These are phyloP conservation scores for Hypena proboscidalis DNA, from an alignment of 2,888 invertebrate genomes.

Conservation along the genomic window DNA sequence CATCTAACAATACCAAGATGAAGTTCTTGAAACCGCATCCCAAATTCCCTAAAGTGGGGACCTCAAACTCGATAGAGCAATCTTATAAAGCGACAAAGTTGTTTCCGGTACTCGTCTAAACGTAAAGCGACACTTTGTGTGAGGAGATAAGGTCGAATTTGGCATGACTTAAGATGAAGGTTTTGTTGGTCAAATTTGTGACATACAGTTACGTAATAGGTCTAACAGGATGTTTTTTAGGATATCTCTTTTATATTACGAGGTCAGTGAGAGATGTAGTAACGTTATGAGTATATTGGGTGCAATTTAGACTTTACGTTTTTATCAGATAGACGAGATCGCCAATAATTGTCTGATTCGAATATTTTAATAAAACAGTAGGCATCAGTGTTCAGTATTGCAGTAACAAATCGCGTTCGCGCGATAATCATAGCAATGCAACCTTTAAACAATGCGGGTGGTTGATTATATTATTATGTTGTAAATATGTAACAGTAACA, in stretches of 20 bases:
- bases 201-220: slow-evolving; percentile 34
- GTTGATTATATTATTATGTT: no score
- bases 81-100: slow-evolving; percentile 45
- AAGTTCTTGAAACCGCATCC: slow-evolving; percentile 45
- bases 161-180: slow-evolving; percentile 6
- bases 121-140: slow-evolving; percentile 1
- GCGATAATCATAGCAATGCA: no score
- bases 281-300: no score
- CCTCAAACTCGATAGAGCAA: slow-evolving; percentile 50
- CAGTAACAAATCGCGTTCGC: no score
- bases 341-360: no score
- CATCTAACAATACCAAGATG: slow-evolving; percentile 40
- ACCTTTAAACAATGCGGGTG: no score
- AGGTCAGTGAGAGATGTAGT: no score
- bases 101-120: slow-evolving; percentile 5
- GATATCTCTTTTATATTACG: not conserved
- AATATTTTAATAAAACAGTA: no score
- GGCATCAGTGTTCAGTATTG: no score
- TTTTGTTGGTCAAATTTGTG: slow-evolving; percentile 15
- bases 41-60: slow-evolving; percentile 52
- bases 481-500: no score
- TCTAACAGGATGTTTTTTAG: slow-evolving; percentile 10
- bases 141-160: slow-evolving; percentile 15
- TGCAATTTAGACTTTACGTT: no score
- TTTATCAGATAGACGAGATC: no score